phyloP scores from a whole-genome alignment of 37 sponge, comb jelly and placozoan species.

The Ephydatia muelleri region DNA sequence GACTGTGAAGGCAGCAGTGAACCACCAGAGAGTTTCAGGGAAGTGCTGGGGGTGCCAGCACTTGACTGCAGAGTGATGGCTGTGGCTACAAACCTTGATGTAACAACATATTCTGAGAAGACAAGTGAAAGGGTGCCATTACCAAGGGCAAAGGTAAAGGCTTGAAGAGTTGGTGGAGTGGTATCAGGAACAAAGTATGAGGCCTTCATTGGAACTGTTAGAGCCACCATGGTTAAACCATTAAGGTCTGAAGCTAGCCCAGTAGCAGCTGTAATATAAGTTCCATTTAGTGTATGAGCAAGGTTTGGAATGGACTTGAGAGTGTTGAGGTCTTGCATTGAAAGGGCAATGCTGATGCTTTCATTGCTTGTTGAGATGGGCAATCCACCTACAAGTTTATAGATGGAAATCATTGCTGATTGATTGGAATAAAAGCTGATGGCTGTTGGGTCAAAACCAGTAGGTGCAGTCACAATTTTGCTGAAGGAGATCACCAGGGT shows the following conservation, averaged over 20 bases:
- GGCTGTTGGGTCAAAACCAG: slow-evolving; percentile 33
- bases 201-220: slow-evolving; percentile 28
- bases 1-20: slow-evolving; percentile 36
- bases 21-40: slow-evolving; percentile 53
- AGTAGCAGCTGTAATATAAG: slow-evolving; percentile 45
- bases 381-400: slow-evolving; percentile 55
- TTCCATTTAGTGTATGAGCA: slow-evolving; percentile 62
- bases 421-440: slow-evolving; percentile 40
- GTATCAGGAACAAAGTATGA: slow-evolving; percentile 59
- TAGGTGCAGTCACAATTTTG: slow-evolving; percentile 68
- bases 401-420: slow-evolving; percentile 17
- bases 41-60: background rate
- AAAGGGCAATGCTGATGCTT: slow-evolving; percentile 23
- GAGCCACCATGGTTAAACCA: slow-evolving; percentile 6
- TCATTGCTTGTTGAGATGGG: slow-evolving; percentile 11
- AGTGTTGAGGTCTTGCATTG: slow-evolving; percentile 39
- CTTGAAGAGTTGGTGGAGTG: slow-evolving; percentile 49
- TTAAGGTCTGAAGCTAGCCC: slow-evolving; percentile 52
- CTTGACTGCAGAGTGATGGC: slow-evolving; percentile 58
- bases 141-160: slow-evolving; percentile 65
- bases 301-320: slow-evolving; percentile 61
- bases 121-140: slow-evolving; percentile 64
- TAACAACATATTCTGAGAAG: slow-evolving; percentile 78
- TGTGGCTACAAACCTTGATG: slow-evolving; percentile 45
- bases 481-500: slow-evolving; percentile 67